A percentile compares a stretch with the other conserved stretches of the same genome.
Conservation (phyloP, 2,888 invertebrate species). For the Dryomyza anilis region DNA sequence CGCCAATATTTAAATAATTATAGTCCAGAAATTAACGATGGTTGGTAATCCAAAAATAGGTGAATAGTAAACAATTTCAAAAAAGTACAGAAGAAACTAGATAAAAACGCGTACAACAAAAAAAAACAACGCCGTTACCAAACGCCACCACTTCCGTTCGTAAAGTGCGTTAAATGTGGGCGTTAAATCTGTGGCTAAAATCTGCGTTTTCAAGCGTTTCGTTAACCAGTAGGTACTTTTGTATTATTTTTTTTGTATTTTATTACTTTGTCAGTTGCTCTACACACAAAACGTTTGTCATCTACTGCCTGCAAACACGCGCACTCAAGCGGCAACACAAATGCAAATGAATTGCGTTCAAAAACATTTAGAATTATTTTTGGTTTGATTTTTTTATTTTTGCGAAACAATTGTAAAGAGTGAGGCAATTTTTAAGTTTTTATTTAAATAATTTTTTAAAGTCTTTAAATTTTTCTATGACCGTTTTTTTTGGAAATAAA, state of each 20-base stretch:
- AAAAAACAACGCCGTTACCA: background rate
- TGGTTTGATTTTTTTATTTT: no score
- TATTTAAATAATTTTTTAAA: background rate
- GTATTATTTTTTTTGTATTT: no score
- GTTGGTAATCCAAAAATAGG: slow-evolving; percentile 29
- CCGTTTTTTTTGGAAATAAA: background rate
- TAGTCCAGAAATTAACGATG: slow-evolving; percentile 20
- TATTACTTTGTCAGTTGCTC: background rate
- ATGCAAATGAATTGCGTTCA: slow-evolving; percentile 46
- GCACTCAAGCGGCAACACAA: slow-evolving; percentile 37
- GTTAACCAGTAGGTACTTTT: background rate
- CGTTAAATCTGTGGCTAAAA: background rate
- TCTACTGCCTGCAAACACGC: slow-evolving; percentile 19
- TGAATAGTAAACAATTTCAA: slow-evolving; percentile 10
- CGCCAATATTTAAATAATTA: no score
- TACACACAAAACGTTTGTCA: slow-evolving; percentile 28
- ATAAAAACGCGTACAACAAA: background rate
- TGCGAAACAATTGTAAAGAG: slow-evolving; percentile 43
- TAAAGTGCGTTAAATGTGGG: background rate
- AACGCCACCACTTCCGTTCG: background rate
- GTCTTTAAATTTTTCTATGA: background rate
- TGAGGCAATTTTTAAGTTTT: background rate
- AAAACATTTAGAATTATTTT: slow-evolving; percentile 55
- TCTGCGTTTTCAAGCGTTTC: slow-evolving; percentile 25
- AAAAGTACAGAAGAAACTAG: slow-evolving; percentile 19